Evolutionary conservation across 2,797 vertebrate genomes (phyloP).

Genomic region (Acanthiza pusilla): DNA sequence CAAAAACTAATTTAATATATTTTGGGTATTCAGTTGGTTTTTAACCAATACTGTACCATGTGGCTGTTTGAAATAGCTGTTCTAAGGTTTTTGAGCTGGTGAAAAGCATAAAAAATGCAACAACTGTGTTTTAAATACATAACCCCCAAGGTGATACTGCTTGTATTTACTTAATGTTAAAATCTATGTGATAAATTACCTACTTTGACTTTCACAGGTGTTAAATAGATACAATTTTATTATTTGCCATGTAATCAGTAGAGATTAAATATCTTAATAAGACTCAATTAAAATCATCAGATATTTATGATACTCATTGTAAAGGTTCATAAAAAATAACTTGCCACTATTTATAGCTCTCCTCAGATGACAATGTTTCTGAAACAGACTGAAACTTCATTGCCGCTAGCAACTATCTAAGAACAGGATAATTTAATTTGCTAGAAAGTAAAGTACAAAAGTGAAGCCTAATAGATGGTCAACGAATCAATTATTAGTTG

Average conservation of each 20-base stretch:
- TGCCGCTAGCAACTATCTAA: neutral
- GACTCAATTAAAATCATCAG: constrained; percentile 56
- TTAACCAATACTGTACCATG: neutral
- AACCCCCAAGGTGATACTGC: neutral
- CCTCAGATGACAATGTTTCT: neutral
- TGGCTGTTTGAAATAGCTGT: neutral
- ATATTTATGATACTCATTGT: constrained; percentile 57
- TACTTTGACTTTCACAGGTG: constrained; percentile 18
- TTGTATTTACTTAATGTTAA: constrained; percentile 42
- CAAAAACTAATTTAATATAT: constrained; percentile 42
- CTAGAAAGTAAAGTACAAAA: neutral
- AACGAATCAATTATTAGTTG: constrained; percentile 6
- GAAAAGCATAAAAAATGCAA: constrained; percentile 11
- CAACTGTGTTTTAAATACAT: constrained; percentile 6
- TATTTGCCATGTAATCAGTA: constrained; percentile 39
- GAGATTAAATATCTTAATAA: constrained; percentile 63
- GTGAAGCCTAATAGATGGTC: neutral
- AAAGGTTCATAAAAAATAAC: constrained; percentile 22
- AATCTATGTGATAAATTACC: constrained; percentile 9
- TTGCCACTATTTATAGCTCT: constrained; percentile 1
- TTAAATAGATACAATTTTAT: constrained; percentile 55
- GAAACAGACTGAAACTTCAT: neutral
- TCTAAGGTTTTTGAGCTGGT: neutral
- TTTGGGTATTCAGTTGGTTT: constrained; percentile 32
- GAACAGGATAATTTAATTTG: constrained; percentile 26